Percentiles rank a stretch among this genome's conserved stretches.
Evolutionary conservation across 2,888 invertebrate genomes (phyloP).

Genomic region (Hyalella azteca): DNA sequence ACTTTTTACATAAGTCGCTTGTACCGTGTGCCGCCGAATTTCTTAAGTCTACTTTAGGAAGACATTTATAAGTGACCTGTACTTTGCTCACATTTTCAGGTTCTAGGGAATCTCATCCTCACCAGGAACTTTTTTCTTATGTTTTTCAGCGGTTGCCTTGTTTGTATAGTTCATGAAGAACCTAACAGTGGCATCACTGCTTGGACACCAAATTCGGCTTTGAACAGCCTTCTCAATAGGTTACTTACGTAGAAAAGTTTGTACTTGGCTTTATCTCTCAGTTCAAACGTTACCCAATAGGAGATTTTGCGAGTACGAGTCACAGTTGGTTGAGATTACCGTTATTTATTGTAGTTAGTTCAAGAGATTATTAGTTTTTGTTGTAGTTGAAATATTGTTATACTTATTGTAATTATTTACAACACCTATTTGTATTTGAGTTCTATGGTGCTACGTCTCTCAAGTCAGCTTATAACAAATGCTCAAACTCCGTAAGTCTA

Average conservation of each 20-base stretch:
- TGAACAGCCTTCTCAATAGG: background rate
- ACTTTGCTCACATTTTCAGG: constrained; percentile 17
- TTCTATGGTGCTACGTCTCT: constrained; percentile 29
- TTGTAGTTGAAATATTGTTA: constrained; percentile 35
- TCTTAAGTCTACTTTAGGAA: too few species aligned
- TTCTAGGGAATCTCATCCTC: too few species aligned
- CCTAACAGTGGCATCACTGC: background rate
- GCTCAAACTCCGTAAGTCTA: constrained; percentile 33
- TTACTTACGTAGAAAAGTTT: background rate
- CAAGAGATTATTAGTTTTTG: constrained; percentile 36
- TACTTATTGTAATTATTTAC: constrained; percentile 32
- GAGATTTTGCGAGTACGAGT: constrained; percentile 21
- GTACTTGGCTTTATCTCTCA: background rate
- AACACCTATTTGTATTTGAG: constrained; percentile 21
- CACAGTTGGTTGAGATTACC: constrained; percentile 17
- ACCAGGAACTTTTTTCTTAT: too few species aligned
- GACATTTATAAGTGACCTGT: background rate
- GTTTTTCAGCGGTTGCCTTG: background rate
- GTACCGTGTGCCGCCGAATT: too few species aligned
- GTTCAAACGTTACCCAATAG: constrained; percentile 10
- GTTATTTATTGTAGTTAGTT: constrained; percentile 36
- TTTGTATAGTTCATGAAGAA: background rate
- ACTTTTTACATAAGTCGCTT: too few species aligned
- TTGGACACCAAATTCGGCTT: constrained; percentile 7
- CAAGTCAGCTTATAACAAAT: constrained; percentile 33